These are phyloP conservation scores for Stegastes partitus DNA, from an alignment of 2,113 vertebrate genomes.

Conservation along the genomic window DNA sequence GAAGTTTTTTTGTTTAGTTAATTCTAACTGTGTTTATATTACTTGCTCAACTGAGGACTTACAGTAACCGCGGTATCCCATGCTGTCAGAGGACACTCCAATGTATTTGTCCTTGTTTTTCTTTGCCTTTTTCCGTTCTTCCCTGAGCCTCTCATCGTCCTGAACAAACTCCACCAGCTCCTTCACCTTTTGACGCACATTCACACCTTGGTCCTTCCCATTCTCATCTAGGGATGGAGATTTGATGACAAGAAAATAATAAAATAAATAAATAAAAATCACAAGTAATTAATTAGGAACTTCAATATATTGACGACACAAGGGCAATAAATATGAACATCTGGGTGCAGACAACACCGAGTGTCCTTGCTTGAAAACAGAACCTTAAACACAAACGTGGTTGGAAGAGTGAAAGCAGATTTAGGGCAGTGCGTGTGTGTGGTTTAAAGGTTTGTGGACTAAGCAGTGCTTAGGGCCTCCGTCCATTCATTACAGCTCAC, in stretches of 20 bases:
- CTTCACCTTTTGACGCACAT: slow-evolving; percentile 98
- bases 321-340: background rate
- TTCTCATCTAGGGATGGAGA: slow-evolving; percentile 89
- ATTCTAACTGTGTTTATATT: background rate
- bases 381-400: slow-evolving; percentile 29
- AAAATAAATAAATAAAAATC: background rate
- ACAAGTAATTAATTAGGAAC: background rate
- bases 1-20: background rate
- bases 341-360: background rate
- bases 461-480: slow-evolving; percentile 47
- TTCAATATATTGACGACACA: background rate
- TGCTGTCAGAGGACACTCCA: slow-evolving; percentile 94
- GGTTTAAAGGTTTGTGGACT: slow-evolving; percentile 53
- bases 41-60: slow-evolving; percentile 71
- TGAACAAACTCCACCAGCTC: slow-evolving; percentile 97
- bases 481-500: slow-evolving; percentile 88
- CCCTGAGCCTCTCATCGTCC: slow-evolving; percentile 95
- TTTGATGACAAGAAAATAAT: background rate
- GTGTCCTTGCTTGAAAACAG: slow-evolving; percentile 14
- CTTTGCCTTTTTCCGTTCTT: slow-evolving; percentile 98
- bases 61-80: slow-evolving; percentile 91
- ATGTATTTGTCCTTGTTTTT: slow-evolving; percentile 99
- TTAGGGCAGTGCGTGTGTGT: slow-evolving; percentile 21
- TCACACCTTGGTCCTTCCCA: slow-evolving; percentile 98
- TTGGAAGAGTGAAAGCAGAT: slow-evolving; percentile 58